Evolutionary conservation across 2,797 vertebrate genomes (phyloP), one percentile per base, ranked within the genome.

Genomic region (Anguilla megastoma): DNA sequence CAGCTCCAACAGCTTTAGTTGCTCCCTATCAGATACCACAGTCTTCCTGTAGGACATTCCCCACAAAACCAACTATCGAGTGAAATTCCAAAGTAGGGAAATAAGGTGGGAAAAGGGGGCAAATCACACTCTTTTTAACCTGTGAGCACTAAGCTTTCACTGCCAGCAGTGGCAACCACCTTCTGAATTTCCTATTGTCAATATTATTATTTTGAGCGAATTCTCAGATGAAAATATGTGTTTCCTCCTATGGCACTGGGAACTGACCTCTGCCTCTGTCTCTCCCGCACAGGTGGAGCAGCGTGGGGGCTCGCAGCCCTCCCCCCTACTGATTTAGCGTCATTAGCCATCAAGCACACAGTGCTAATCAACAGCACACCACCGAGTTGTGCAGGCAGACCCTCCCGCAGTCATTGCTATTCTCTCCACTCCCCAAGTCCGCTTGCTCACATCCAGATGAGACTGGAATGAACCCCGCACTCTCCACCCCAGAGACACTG

Each of bases 341-440:
- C 87, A 92, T 93, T 93, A 93, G 88, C 90, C 66, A 5, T 89
- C 88, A 91, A 89, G 87, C 82, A 84, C 86, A 88, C 89, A 88
- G 90, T 90, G 91, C 84, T 93, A 92, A 93, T 94, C 92, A 90
- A 85, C 85, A 27, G 63, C 76, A 66, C 27, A 82, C 21, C 21
- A 74, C 27, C 45, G 74, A 87, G 90, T 91, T 91, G 90, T 87
- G 87, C 89, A 90, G 89, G 84, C 89, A 91, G 82, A 52, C 48
- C 48, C 79, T 85, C 60, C 33, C 89, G 8, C 88, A 91, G 91
- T 95, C 92, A 94, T 95, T 95, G 93, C 89, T 94, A 95, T 95
- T 96, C 94, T 91, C 90, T 94, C 93, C 95, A 95, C 95, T 93
- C 91, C 89, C 90, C 92, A 88, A 92, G 90, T 93, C 69, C 90